Evolutionary conservation across 37 sponge, comb jelly and placozoan species (phyloP).

Genomic region (Lycopodina hypogea): DNA sequence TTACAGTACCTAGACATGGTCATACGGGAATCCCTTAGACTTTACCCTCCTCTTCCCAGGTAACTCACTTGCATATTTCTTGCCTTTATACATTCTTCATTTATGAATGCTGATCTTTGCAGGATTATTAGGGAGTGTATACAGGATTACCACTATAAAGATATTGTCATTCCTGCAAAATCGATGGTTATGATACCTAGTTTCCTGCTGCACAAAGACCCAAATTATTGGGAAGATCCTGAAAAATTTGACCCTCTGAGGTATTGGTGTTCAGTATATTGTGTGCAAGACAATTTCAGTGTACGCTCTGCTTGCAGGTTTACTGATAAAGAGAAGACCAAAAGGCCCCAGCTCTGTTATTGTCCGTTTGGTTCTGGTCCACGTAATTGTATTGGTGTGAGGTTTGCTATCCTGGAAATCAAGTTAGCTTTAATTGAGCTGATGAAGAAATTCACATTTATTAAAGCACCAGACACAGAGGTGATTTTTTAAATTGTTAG

Average conservation of each 20-base stretch:
- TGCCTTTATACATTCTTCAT: neutral
- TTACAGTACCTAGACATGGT: conserved; percentile 67
- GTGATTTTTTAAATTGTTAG: neutral
- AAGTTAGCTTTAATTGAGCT: conserved; percentile 62
- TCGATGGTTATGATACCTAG: conserved; percentile 30
- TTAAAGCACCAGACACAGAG: conserved; percentile 41
- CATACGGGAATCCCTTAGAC: conserved; percentile 63
- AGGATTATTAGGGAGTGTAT: no score
- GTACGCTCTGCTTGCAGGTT: conserved; percentile 29
- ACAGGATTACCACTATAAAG: conserved; percentile 7
- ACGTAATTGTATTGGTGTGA: conserved; percentile 76
- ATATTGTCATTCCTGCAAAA: conserved; percentile 44
- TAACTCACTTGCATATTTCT: neutral
- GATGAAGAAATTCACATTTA: conserved; percentile 55
- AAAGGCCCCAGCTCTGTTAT: conserved; percentile 44
- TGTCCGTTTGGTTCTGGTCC: conserved; percentile 83
- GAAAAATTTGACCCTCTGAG: conserved; percentile 77
- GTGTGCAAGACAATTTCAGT: neutral
- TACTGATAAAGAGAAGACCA: conserved; percentile 53
- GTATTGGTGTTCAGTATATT: conserved; percentile 1
- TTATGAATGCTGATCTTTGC: no score
- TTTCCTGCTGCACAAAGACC: conserved; percentile 52
- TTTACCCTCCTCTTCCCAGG: conserved; percentile 65
- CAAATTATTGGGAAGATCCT: conserved; percentile 74
- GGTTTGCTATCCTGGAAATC: conserved; percentile 74